Evolutionary conservation across 2,113 vertebrate species (phyloP).

Genomic region (Psettodes erumei): DNA sequence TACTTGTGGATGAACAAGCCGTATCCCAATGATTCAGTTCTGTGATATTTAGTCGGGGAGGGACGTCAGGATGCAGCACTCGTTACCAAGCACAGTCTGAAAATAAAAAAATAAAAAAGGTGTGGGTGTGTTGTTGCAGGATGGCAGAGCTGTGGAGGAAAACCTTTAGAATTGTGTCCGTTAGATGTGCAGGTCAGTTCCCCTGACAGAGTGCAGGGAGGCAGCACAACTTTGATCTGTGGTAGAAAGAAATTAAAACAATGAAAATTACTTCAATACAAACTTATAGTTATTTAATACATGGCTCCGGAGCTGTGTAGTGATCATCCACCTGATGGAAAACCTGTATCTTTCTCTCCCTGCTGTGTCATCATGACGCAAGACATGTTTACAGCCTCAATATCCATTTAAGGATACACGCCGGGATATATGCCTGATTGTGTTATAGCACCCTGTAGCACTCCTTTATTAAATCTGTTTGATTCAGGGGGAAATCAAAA

Average conservation of each 20-base stretch:
- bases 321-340: neutral
- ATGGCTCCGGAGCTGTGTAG: neutral
- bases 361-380: too few species aligned
- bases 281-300: neutral
- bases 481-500: too few species aligned
- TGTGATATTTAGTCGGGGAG: neutral
- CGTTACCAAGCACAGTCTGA: conserved; percentile 14
- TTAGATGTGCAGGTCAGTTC: neutral
- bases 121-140: conserved; percentile 37
- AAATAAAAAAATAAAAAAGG: conserved; percentile 36
- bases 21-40: neutral
- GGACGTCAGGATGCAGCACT: conserved; percentile 6
- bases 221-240: neutral
- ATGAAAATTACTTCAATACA: too few species aligned
- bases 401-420: too few species aligned
- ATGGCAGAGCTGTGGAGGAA: neutral
- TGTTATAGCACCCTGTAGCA: too few species aligned
- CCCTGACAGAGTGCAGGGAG: neutral
- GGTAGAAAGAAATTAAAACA: neutral
- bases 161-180: neutral
- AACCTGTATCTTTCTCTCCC: neutral
- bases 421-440: too few species aligned
- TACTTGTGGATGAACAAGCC: neutral
- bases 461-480: too few species aligned
- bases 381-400: too few species aligned